A percentile compares a stretch with the other conserved stretches of the same genome.
Evolutionary conservation across 64 coral and sea anemone species (phyloP).

Genomic region (Montipora cactus): DNA sequence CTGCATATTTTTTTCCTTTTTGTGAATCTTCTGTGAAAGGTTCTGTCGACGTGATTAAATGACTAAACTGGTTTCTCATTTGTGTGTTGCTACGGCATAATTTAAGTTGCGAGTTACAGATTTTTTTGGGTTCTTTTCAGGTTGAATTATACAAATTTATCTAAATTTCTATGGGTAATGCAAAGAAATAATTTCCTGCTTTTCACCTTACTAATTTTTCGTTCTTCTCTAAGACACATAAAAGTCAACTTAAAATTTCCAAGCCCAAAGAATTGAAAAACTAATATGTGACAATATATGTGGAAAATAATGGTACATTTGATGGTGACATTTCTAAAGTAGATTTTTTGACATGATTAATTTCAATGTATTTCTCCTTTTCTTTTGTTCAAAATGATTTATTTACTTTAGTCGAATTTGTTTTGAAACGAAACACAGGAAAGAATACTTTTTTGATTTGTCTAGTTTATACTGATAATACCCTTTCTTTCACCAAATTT

Average conservation of each 20-base stretch:
- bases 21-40: neutral
- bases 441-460: neutral
- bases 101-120: neutral
- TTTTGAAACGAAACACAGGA: neutral
- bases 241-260: too few species aligned
- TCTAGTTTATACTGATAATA: neutral
- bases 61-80: neutral
- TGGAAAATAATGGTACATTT: too few species aligned
- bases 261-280: neutral
- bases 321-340: too few species aligned
- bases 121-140: neutral
- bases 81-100: neutral
- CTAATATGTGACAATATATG: too few species aligned
- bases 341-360: too few species aligned
- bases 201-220: neutral
- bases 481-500: neutral
- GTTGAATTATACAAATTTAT: neutral
- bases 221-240: neutral
- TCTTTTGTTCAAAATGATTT: neutral
- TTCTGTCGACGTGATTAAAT: neutral
- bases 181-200: neutral
- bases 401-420: neutral
- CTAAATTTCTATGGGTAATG: neutral
- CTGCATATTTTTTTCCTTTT: slow-evolving; percentile 22
- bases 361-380: neutral